These are phyloP conservation scores for Autographa gamma DNA, from an alignment of 2,888 invertebrate species.

Conservation along the genomic window DNA sequence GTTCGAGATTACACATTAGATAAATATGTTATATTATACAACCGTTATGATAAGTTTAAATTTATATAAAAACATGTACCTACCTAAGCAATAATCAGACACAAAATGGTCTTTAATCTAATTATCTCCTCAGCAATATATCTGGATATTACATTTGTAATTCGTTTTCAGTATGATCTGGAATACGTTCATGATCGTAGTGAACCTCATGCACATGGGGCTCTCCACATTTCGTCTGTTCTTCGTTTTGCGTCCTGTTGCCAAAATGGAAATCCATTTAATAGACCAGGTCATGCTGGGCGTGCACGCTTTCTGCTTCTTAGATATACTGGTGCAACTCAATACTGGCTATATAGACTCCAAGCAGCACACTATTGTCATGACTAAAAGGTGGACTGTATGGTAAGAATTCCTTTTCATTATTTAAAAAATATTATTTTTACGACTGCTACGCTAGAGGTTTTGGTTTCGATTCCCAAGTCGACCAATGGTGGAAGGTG, in stretches of 20 bases:
- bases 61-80: no score
- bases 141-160: background rate
- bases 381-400: constrained; percentile 65
- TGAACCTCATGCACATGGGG: constrained; percentile 67
- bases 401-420: constrained; percentile 57
- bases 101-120: no score
- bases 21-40: no score
- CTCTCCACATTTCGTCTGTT: constrained; percentile 67
- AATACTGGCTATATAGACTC: constrained; percentile 71
- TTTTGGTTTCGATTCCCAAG: no score
- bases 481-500: no score
- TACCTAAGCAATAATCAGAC: no score
- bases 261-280: constrained; percentile 32
- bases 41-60: no score
- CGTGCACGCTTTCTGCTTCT: constrained; percentile 67
- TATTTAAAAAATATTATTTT: no score
- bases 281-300: constrained; percentile 63
- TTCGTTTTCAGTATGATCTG: constrained; percentile 68
- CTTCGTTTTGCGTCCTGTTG: constrained; percentile 60
- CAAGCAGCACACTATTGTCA: constrained; percentile 56
- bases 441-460: no score
- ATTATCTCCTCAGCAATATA: no score
- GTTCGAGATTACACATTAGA: no score
- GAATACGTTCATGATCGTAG: constrained; percentile 66
- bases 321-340: constrained; percentile 73